These are phyloP conservation scores for Hydrozoanthus gracilis DNA, from an alignment of 92 coral and sea anemone genomes.

Conservation along the genomic window DNA sequence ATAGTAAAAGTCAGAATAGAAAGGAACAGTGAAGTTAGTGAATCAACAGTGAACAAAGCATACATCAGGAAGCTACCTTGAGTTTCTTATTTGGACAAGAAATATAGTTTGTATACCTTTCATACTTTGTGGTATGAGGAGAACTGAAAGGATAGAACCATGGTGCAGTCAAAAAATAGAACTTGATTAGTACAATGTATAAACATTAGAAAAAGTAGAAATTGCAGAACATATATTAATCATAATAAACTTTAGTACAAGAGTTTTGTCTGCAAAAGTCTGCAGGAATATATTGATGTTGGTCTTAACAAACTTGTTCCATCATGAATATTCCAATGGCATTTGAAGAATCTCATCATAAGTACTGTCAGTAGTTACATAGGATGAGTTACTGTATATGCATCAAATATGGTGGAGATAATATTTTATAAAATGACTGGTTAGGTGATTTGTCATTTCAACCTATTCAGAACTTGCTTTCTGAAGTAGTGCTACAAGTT, in stretches of 20 bases:
- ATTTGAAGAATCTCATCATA: not conserved
- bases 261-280: not conserved
- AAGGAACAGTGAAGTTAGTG: not conserved
- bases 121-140: not conserved
- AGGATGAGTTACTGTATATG: not conserved
- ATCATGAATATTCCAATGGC: not conserved
- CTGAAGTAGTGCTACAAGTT: constrained; percentile 1
- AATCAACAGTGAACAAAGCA: constrained; percentile 1
- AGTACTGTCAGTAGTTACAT: not conserved
- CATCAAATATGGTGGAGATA: constrained; percentile 5
- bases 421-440: not conserved
- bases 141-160: not conserved
- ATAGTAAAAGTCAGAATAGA: not conserved
- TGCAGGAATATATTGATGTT: not conserved
- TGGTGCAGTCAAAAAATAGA: not conserved
- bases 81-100: not conserved
- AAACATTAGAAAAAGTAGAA: too few relatives aligned
- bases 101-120: too few relatives aligned
- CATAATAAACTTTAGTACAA: not conserved
- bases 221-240: too few relatives aligned
- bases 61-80: not conserved
- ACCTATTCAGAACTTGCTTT: constrained; percentile 17
- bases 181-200: not conserved
- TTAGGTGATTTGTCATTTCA: constrained; percentile 1
- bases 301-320: not conserved